phyloP scores from a whole-genome alignment of 2,113 vertebrate species.

The Macaca mulatta region DNA sequence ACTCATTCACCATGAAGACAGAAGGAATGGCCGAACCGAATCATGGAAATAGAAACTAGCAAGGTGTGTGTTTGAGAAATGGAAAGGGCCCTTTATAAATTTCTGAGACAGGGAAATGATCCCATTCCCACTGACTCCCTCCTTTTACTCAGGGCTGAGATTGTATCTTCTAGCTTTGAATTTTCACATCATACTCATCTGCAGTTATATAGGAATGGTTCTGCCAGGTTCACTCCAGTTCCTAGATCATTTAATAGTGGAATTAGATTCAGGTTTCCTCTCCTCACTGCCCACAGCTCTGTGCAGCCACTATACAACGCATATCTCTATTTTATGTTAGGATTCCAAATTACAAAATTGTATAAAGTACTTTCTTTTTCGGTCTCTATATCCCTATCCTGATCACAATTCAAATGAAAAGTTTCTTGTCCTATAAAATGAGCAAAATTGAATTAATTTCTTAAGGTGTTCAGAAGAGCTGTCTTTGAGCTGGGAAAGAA shows the following conservation, averaged over 20 bases:
- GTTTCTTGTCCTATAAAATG: background rate
- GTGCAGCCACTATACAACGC: no score
- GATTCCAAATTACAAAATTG: background rate
- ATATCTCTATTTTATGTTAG: background rate
- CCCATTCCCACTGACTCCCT: background rate
- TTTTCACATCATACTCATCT: background rate
- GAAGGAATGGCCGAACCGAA: background rate
- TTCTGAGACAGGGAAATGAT: background rate
- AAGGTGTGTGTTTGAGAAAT: background rate
- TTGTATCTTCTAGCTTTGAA: background rate
- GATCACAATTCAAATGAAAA: slow-evolving; percentile 5
- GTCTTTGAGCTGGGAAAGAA: background rate
- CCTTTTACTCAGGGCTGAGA: background rate
- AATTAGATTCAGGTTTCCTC: background rate
- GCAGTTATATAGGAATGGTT: fast-evolving
- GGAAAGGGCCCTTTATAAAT: background rate
- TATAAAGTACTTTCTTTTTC: background rate
- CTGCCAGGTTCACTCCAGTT: background rate
- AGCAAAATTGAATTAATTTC: slow-evolving; percentile 48
- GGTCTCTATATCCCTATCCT: background rate
- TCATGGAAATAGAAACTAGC: background rate
- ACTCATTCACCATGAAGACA: background rate
- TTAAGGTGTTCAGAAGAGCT: slow-evolving; percentile 35
- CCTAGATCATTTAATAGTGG: background rate
- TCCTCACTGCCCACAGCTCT: background rate